Percentiles rank a stretch among this genome's conserved stretches.
Evolutionary conservation across 1,140 invertebrate genomes (phyloP).

Genomic region (Lutraria rhynchaena): DNA sequence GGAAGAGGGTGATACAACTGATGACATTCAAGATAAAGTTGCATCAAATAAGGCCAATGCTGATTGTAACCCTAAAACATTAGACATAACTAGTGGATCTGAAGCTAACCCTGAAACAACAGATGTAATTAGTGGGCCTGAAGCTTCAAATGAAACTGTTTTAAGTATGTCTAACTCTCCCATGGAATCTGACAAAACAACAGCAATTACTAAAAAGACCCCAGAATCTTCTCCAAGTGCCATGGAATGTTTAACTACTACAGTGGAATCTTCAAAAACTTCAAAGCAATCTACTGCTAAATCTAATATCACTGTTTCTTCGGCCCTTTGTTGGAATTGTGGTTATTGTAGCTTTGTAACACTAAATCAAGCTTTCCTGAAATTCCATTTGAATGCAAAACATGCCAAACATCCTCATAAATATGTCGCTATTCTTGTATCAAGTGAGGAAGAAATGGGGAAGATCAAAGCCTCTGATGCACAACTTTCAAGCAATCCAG

Average conservation of each 20-base stretch:
- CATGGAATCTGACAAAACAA: neutral
- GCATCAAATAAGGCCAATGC: slow-evolving; percentile 41
- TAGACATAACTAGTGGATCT: neutral
- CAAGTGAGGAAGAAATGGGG: slow-evolving; percentile 67
- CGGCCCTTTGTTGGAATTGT: slow-evolving; percentile 77
- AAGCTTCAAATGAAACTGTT: slow-evolving; percentile 15
- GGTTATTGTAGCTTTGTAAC: slow-evolving; percentile 77
- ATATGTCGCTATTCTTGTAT: slow-evolving; percentile 74
- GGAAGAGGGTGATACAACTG: slow-evolving; percentile 62
- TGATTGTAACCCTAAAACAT: neutral
- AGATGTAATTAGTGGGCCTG: slow-evolving; percentile 26
- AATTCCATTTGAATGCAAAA: slow-evolving; percentile 70
- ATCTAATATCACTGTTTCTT: slow-evolving; percentile 26
- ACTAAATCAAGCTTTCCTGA: slow-evolving; percentile 72
- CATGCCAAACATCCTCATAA: slow-evolving; percentile 73
- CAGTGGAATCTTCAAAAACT: neutral
- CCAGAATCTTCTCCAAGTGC: neutral
- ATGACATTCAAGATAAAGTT: slow-evolving; percentile 72
- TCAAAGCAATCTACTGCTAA: neutral
- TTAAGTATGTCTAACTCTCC: neutral
- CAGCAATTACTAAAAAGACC: neutral
- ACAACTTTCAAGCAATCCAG: slow-evolving; percentile 48
- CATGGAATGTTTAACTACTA: neutral
- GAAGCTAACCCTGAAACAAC: neutral
- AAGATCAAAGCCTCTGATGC: slow-evolving; percentile 65